These are phyloP conservation scores for Takifugu bimaculatus DNA, from an alignment of 2,113 vertebrate genomes.

Conservation along the genomic window DNA sequence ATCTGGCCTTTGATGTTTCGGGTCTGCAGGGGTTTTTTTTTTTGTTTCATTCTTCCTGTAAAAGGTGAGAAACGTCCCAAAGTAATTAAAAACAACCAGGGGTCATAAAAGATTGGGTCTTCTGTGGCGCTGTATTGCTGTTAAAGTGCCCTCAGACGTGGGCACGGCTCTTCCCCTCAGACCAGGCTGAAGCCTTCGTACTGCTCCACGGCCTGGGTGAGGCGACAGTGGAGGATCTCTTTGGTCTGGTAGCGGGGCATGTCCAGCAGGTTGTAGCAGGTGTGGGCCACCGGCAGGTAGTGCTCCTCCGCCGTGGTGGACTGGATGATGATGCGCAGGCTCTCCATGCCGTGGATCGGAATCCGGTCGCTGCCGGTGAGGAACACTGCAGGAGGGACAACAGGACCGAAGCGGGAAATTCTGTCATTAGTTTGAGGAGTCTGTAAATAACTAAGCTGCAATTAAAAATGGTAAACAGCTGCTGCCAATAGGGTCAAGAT, in stretches of 20 bases:
- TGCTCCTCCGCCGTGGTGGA: constrained; percentile 85
- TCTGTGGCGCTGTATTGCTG: constrained; percentile 40
- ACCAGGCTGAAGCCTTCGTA: constrained; percentile 97
- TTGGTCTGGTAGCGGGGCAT: constrained; percentile 95
- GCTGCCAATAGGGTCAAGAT: too few species aligned
- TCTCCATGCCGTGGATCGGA: constrained; percentile 97
- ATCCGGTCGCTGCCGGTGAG: constrained; percentile 95
- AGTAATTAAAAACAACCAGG: neutral
- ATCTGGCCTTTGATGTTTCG: constrained; percentile 2
- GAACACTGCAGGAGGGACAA: constrained; percentile 78
- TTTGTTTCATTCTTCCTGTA: too few species aligned
- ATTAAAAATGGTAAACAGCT: too few species aligned
- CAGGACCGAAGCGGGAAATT: neutral
- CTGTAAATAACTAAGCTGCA: too few species aligned
- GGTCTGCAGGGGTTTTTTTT: too few species aligned
- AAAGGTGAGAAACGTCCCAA: neutral
- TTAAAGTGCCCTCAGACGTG: constrained; percentile 49
- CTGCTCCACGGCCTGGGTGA: constrained; percentile 91
- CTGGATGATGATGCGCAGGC: constrained; percentile 90
- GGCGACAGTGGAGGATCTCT: constrained; percentile 80
- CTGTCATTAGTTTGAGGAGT: too few species aligned
- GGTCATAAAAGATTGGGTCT: too few species aligned
- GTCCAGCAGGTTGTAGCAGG: constrained; percentile 97
- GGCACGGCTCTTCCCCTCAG: constrained; percentile 63
- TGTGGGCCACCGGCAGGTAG: constrained; percentile 93